Evolutionary conservation across 2,113 vertebrate species (phyloP).

Genomic region (Reinhardtius hippoglossoides): DNA sequence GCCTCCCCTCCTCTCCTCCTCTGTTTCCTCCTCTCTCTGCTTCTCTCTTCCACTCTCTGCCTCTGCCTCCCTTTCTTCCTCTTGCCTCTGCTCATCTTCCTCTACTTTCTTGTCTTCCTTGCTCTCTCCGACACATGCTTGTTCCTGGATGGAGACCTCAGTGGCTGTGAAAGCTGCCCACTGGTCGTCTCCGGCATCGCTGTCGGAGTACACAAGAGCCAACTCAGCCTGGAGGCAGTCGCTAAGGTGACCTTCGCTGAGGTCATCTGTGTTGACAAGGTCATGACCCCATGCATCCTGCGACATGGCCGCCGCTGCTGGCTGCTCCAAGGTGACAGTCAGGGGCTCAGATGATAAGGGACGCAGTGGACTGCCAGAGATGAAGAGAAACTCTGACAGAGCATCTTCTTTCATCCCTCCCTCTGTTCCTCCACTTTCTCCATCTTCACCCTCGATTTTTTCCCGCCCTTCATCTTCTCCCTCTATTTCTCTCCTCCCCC

Average conservation of each 20-base stretch:
- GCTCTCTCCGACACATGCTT: conserved; percentile 5
- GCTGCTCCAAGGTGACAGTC: conserved; percentile 22
- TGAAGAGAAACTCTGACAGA: conserved; percentile 32
- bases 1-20: conserved; percentile 6
- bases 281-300: conserved; percentile 50
- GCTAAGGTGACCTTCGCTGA: conserved; percentile 67
- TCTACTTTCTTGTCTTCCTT: not conserved
- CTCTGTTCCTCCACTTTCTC: conserved; percentile 2
- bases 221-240: conserved; percentile 80
- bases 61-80: conserved; percentile 3
- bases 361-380: not conserved
- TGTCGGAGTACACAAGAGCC: conserved; percentile 79
- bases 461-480: not conserved
- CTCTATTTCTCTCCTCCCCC: not conserved
- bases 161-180: conserved; percentile 40
- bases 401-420: conserved; percentile 4
- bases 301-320: conserved; percentile 2
- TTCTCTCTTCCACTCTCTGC: not conserved
- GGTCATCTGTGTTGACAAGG: conserved; percentile 60
- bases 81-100: conserved; percentile 12
- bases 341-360: conserved; percentile 2
- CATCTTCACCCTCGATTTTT: not conserved
- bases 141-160: conserved; percentile 35
- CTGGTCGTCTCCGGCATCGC: conserved; percentile 79
- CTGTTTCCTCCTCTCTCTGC: conserved; percentile 6